phyloP scores from a whole-genome alignment of 1,140 invertebrate species.

The Eupristina koningsbergeri region DNA sequence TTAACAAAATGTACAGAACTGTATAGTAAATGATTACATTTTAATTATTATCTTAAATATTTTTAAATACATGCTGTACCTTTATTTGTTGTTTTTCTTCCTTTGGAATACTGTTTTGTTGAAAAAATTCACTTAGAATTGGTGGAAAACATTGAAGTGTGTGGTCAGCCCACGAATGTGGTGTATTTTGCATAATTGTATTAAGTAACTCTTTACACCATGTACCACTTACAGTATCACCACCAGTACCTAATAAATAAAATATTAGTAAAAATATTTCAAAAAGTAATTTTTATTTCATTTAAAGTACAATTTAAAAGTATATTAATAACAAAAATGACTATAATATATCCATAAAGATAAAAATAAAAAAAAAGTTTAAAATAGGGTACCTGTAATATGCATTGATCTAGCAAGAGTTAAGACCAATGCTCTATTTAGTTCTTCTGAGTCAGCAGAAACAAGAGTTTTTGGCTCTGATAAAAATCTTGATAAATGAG shows the following conservation, averaged over 20 bases:
- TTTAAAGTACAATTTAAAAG: neutral
- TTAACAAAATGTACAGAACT: too few species aligned
- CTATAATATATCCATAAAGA: neutral
- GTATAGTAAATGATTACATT: too few species aligned
- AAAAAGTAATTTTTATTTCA: neutral
- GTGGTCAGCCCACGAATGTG: conserved; percentile 94
- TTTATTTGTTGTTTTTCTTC: conserved; percentile 93
- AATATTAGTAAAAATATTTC: neutral
- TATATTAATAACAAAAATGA: neutral
- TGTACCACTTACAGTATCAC: conserved; percentile 79
- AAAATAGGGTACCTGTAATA: conserved; percentile 80
- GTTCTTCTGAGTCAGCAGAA: conserved; percentile 94
- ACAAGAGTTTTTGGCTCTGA: conserved; percentile 91
- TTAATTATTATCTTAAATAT: too few species aligned
- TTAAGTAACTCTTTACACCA: conserved; percentile 94
- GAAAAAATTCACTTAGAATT: conserved; percentile 89
- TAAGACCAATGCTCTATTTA: conserved; percentile 92
- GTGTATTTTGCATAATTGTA: conserved; percentile 94
- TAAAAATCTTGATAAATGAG: conserved; percentile 89
- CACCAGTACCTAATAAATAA: conserved; percentile 69
- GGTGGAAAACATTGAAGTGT: conserved; percentile 93
- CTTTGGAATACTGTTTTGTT: conserved; percentile 85
- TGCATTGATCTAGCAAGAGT: conserved; percentile 95
- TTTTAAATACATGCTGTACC: conserved; percentile 61
- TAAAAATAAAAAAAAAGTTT: conserved; percentile 17